Conservation (phyloP, 2,888 invertebrate genomes). For the Aspidiotus rigidus region DNA sequence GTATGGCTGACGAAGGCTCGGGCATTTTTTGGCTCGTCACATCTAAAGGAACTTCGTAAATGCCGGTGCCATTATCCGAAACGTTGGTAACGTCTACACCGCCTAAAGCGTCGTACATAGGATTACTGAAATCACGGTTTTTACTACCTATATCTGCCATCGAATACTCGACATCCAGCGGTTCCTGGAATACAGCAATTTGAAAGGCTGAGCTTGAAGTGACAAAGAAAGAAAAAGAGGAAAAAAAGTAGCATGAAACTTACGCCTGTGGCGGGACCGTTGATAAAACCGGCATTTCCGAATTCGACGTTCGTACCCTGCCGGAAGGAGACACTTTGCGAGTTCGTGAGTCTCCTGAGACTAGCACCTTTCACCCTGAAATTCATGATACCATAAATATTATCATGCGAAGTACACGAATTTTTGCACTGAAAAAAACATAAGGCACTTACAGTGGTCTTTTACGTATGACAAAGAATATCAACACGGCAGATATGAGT, state of each 20-base stretch:
- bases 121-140: slow-evolving; percentile 90
- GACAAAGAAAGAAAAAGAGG: background rate
- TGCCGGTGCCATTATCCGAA: slow-evolving; percentile 45
- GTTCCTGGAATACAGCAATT: slow-evolving; percentile 45
- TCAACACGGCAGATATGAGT: slow-evolving; percentile 60
- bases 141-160: slow-evolving; percentile 67
- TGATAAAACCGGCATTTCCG: slow-evolving; percentile 47
- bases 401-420: background rate
- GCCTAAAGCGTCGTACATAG: slow-evolving; percentile 81
- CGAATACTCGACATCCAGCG: slow-evolving; percentile 67
- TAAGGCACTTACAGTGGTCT: slow-evolving; percentile 66
- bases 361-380: slow-evolving; percentile 69
- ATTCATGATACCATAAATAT: background rate
- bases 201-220: background rate
- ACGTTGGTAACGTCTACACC: slow-evolving; percentile 42
- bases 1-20: slow-evolving; percentile 50
- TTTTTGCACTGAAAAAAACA: background rate
- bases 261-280: slow-evolving; percentile 45
- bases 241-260: slow-evolving; percentile 32
- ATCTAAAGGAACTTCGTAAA: slow-evolving; percentile 74
- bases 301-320: slow-evolving; percentile 91
- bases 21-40: slow-evolving; percentile 49
- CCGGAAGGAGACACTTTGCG: slow-evolving; percentile 84
- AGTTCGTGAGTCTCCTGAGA: slow-evolving; percentile 68
- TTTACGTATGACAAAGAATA: slow-evolving; percentile 72